A percentile compares a stretch with the other conserved stretches of the same genome.
These are phyloP conservation scores for Chaetodon auriga DNA, from an alignment of 2,113 vertebrate species.

Conservation along the genomic window DNA sequence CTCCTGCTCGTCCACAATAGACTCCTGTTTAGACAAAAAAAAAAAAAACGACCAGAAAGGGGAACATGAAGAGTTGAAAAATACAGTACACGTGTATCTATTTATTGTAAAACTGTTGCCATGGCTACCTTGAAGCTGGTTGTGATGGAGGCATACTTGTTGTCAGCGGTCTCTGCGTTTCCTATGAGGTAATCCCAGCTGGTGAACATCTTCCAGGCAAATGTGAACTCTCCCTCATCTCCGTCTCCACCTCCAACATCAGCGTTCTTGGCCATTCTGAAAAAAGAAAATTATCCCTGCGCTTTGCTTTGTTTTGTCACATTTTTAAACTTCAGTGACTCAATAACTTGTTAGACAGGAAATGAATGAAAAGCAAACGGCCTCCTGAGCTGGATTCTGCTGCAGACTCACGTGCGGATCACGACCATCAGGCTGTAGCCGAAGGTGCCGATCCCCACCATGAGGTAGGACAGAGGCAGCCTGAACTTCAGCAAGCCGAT, in stretches of 20 bases:
- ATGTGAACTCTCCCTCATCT: conserved; percentile 92
- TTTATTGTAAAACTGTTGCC: neutral
- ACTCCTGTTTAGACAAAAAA: conserved; percentile 86
- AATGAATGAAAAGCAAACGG: neutral
- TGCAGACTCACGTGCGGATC: conserved; percentile 94
- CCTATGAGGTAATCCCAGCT: conserved; percentile 99
- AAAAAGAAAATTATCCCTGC: neutral
- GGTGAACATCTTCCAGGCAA: conserved; percentile 99
- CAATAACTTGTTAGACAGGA: neutral
- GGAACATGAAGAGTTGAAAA: neutral
- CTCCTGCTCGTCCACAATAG: conserved; percentile 98
- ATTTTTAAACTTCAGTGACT: neutral
- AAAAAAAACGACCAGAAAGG: neutral
- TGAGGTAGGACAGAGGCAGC: conserved; percentile 95
- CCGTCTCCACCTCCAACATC: conserved; percentile 91
- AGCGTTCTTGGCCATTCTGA: conserved; percentile 96
- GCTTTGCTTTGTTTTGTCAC: neutral
- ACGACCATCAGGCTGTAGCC: conserved; percentile 98
- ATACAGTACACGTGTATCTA: neutral
- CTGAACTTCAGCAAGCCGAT: conserved; percentile 95
- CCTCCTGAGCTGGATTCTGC: neutral
- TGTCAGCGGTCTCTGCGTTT: conserved; percentile 96
- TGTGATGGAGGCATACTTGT: conserved; percentile 97
- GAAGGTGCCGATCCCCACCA: conserved; percentile 95
- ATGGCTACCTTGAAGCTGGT: conserved; percentile 96